These are phyloP conservation scores for Sisor rabdophorus DNA, from an alignment of 2,113 vertebrate genomes.

Conservation along the genomic window DNA sequence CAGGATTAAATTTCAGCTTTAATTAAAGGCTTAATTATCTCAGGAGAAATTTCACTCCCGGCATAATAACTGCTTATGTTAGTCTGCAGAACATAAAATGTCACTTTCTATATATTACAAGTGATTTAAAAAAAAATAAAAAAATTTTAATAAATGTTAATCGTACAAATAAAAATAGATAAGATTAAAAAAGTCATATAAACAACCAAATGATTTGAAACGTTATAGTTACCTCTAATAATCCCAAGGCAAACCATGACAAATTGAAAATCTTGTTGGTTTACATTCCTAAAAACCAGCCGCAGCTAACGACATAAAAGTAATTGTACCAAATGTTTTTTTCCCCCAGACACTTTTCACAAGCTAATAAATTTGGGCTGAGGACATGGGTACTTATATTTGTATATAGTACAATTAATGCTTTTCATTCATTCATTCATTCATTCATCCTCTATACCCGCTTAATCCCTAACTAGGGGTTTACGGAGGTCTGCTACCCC, in stretches of 20 bases:
- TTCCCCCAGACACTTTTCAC: too few relatives aligned
- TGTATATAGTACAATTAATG: too few relatives aligned
- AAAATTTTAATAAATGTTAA: not conserved
- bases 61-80: not conserved
- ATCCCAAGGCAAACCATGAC: not conserved
- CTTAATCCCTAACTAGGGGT: too few relatives aligned
- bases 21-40: not conserved
- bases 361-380: too few relatives aligned
- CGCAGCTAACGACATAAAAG: too few relatives aligned
- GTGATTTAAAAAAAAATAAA: too few relatives aligned
- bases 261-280: not conserved
- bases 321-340: too few relatives aligned
- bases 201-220: conserved; percentile 9
- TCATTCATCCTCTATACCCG: too few relatives aligned
- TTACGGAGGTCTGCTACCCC: too few relatives aligned
- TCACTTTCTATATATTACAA: not conserved
- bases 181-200: not conserved
- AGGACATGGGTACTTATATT: too few relatives aligned
- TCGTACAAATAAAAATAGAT: too few relatives aligned
- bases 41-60: not conserved
- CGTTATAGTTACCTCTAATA: not conserved
- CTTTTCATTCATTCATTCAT: too few relatives aligned
- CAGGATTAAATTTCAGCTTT: not conserved
- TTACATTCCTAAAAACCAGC: not conserved
- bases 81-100: not conserved